Conservation (phyloP, 2,113 vertebrate genomes). For the Tamias sibiricus region DNA sequence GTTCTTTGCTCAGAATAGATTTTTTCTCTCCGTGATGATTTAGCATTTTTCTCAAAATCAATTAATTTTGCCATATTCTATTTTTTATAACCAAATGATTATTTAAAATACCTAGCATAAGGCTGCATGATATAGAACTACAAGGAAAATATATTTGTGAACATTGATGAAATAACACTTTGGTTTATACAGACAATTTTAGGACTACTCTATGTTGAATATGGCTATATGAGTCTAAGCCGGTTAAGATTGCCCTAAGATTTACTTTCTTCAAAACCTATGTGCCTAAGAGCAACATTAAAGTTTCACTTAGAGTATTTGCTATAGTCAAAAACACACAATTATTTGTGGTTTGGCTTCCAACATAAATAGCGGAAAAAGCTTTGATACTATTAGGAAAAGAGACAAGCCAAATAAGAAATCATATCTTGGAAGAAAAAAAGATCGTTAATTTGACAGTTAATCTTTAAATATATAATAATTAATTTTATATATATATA, state of each 20-base stretch:
- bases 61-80: background rate
- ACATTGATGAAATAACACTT: background rate
- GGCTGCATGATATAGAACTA: background rate
- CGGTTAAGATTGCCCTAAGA: background rate
- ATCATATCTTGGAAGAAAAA: background rate
- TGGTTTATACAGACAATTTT: background rate
- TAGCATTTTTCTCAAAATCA: background rate
- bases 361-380: background rate
- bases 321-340: background rate
- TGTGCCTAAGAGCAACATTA: background rate
- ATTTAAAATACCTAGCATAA: background rate
- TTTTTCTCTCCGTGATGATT: background rate
- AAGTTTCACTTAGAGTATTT: background rate
- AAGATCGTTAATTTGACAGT: background rate
- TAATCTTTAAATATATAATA: background rate
- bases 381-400: background rate
- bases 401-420: background rate
- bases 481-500: background rate
- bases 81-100: background rate
- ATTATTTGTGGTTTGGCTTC: background rate
- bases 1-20: background rate
- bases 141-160: background rate
- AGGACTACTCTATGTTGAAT: background rate
- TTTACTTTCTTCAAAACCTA: background rate
- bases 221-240: background rate